These are phyloP conservation scores for Laticauda colubrina DNA, from an alignment of 2,113 vertebrate species.

Conservation along the genomic window DNA sequence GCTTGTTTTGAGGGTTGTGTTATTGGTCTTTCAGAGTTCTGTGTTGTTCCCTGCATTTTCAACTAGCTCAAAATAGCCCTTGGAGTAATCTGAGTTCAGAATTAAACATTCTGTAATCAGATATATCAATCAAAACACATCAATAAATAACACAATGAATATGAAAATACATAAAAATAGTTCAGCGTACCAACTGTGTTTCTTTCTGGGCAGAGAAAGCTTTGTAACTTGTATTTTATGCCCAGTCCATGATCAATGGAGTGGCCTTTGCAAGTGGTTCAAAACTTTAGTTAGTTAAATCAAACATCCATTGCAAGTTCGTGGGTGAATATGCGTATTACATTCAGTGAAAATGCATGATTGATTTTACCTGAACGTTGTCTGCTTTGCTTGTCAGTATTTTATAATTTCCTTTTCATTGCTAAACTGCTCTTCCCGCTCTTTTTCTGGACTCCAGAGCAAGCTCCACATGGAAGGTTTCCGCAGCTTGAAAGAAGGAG, in stretches of 20 bases:
- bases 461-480: conserved; percentile 99
- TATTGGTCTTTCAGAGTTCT: not conserved
- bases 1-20: not conserved
- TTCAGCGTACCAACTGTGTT: not conserved
- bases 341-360: not conserved
- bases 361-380: not conserved
- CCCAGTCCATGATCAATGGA: not conserved
- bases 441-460: conserved; percentile 71
- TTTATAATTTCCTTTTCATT: rapidly evolving
- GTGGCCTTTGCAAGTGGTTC: not conserved
- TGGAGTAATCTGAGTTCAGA: not conserved
- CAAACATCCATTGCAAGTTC: not conserved
- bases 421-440: not conserved
- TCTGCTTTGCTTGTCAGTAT: not conserved
- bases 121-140: not conserved
- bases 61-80: not conserved
- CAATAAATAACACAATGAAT: not conserved
- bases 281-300: not conserved
- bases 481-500: conserved; percentile 95
- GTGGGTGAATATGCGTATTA: not conserved
- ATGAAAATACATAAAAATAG: not conserved
- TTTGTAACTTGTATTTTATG: not conserved
- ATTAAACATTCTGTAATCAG: not conserved
- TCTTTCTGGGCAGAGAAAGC: not conserved
- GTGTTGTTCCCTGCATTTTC: not conserved